phyloP scores from a whole-genome alignment of 2,113 vertebrate species.

The Crocuta crocuta region DNA sequence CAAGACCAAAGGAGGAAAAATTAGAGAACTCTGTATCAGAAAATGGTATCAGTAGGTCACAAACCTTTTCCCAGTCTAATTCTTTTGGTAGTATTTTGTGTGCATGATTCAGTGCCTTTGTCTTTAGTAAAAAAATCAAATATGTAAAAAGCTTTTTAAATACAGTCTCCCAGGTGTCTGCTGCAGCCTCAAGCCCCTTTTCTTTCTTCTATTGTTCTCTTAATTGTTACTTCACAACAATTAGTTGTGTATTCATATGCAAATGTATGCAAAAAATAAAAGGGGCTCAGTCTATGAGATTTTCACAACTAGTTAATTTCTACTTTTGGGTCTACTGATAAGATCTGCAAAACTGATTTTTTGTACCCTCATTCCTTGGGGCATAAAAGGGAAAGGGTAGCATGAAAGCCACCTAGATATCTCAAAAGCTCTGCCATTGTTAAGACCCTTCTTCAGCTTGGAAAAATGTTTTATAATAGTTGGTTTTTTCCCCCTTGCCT shows the following conservation, averaged over 20 bases:
- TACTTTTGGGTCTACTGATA: slow-evolving; percentile 87
- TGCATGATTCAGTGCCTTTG: slow-evolving; percentile 84
- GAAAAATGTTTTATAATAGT: slow-evolving; percentile 74
- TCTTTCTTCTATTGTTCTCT: slow-evolving; percentile 89
- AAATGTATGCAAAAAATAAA: slow-evolving; percentile 88
- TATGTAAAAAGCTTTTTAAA: slow-evolving; percentile 88
- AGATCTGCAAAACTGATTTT: slow-evolving; percentile 86
- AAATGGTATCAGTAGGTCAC: slow-evolving; percentile 6
- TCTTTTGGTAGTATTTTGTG: slow-evolving; percentile 79
- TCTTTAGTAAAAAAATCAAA: slow-evolving; percentile 86
- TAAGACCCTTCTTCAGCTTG: slow-evolving; percentile 73
- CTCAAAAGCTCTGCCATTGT: slow-evolving; percentile 83
- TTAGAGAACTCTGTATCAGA: background rate
- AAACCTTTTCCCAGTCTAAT: slow-evolving; percentile 12
- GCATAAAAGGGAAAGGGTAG: slow-evolving; percentile 84
- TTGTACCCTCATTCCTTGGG: slow-evolving; percentile 79
- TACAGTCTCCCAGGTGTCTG: slow-evolving; percentile 89
- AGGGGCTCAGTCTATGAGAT: slow-evolving; percentile 84
- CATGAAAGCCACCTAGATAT: slow-evolving; percentile 70
- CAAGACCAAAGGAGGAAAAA: background rate
- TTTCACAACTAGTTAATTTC: slow-evolving; percentile 88
- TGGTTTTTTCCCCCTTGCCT: slow-evolving; percentile 52
- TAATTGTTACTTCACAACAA: slow-evolving; percentile 92
- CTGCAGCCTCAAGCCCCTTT: slow-evolving; percentile 87
- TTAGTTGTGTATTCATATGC: slow-evolving; percentile 90